A percentile compares a stretch with the other conserved stretches of the same genome.
phyloP scores from a whole-genome alignment of 2,113 vertebrate genomes.

The Ceyx cyanopectus region DNA sequence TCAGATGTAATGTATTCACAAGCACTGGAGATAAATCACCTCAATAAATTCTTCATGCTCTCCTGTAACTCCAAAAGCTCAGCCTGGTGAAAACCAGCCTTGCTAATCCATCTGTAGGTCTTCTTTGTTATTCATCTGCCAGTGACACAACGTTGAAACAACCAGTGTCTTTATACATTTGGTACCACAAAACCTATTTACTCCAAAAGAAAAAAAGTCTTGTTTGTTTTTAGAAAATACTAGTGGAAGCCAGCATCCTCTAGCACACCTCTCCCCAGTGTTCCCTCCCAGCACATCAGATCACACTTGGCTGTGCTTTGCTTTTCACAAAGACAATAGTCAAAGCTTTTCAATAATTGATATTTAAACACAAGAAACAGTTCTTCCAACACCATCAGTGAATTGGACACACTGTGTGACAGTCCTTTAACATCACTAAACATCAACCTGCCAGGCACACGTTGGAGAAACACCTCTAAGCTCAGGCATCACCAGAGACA shows the following conservation, averaged over 20 bases:
- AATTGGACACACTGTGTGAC: neutral
- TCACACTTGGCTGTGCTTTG: neutral
- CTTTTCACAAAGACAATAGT: neutral
- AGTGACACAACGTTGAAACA: slow-evolving; percentile 33
- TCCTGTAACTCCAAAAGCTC: slow-evolving; percentile 27
- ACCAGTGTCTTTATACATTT: neutral
- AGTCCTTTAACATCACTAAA: neutral
- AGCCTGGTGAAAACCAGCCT: slow-evolving; percentile 22
- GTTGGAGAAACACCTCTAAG: neutral
- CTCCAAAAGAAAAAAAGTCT: neutral
- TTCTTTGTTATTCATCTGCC: slow-evolving; percentile 8
- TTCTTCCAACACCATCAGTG: neutral
- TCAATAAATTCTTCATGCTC: slow-evolving; percentile 61
- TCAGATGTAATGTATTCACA: slow-evolving; percentile 47
- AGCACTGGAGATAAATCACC: slow-evolving; percentile 48
- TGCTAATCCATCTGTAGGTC: slow-evolving; percentile 28
- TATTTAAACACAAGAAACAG: neutral
- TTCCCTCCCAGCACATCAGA: neutral
- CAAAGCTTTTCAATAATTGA: neutral
- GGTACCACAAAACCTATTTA: neutral
- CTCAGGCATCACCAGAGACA: neutral
- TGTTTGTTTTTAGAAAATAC: neutral
- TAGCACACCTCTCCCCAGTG: neutral
- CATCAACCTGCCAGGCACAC: neutral
- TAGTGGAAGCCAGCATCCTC: neutral